Conservation (phyloP, 2,113 vertebrate genomes). For the Megaptera novaeangliae region DNA sequence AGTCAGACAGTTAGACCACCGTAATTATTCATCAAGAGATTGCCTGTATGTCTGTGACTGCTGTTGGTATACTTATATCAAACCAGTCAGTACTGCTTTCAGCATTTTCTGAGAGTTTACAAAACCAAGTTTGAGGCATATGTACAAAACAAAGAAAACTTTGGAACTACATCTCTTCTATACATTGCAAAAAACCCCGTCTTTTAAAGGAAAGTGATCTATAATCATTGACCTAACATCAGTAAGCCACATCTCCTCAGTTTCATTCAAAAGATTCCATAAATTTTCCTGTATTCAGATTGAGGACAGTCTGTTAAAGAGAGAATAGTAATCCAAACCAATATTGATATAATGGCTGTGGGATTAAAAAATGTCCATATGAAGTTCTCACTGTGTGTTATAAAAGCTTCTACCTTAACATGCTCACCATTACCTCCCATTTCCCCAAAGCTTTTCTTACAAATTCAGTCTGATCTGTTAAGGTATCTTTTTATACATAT, state of each 20-base stretch:
- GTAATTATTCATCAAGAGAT: slow-evolving; percentile 51
- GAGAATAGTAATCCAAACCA: slow-evolving; percentile 22
- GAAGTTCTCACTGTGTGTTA: not conserved
- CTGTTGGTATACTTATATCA: slow-evolving; percentile 60
- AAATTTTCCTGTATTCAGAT: not conserved
- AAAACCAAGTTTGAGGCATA: slow-evolving; percentile 48
- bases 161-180: slow-evolving; percentile 58
- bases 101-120: slow-evolving; percentile 38
- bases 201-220: slow-evolving; percentile 61
- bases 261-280: slow-evolving; percentile 39
- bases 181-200: slow-evolving; percentile 57
- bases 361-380: not conserved
- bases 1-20: not conserved
- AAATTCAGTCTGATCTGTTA: not conserved
- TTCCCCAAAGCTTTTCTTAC: not conserved
- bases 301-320: slow-evolving; percentile 50
- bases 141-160: slow-evolving; percentile 49
- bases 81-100: not conserved
- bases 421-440: not conserved
- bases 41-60: slow-evolving; percentile 12
- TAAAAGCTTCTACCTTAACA: not conserved
- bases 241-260: slow-evolving; percentile 31
- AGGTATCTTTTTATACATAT: not conserved
- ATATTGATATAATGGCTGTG: slow-evolving; percentile 22
- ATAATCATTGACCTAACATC: slow-evolving; percentile 49